phyloP scores from a whole-genome alignment of 2,113 vertebrate species.

The Cricetomys ansorgei region DNA sequence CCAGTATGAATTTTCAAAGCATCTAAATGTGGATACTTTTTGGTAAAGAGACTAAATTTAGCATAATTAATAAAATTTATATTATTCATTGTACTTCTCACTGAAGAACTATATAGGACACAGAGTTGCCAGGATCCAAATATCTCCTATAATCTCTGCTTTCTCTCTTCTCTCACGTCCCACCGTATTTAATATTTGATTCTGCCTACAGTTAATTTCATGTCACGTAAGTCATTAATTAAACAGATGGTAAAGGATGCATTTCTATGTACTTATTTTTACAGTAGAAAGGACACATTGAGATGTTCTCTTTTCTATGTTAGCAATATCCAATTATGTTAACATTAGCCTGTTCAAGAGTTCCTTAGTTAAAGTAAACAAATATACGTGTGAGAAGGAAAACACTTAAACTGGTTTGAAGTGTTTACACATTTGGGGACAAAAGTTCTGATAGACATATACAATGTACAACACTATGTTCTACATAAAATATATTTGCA shows the following conservation, averaged over 20 bases:
- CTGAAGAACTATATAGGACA: neutral
- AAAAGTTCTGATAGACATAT: neutral
- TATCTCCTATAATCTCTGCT: neutral
- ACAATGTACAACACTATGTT: neutral
- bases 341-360: neutral
- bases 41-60: neutral
- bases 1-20: neutral
- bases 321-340: neutral
- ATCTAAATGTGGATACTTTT: neutral
- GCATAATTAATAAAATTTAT: neutral
- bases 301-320: neutral
- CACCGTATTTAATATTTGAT: neutral
- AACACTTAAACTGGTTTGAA: neutral
- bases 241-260: neutral
- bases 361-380: neutral
- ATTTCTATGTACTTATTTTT: slow-evolving; percentile 18
- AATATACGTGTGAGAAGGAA: neutral
- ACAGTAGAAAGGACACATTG: neutral
- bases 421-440: neutral
- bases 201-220: neutral
- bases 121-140: neutral
- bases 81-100: neutral
- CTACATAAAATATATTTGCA: slow-evolving; percentile 25
- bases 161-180: neutral
- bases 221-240: neutral